phyloP scores from a whole-genome alignment of 2,113 vertebrate species.

The Ammospiza nelsoni region DNA sequence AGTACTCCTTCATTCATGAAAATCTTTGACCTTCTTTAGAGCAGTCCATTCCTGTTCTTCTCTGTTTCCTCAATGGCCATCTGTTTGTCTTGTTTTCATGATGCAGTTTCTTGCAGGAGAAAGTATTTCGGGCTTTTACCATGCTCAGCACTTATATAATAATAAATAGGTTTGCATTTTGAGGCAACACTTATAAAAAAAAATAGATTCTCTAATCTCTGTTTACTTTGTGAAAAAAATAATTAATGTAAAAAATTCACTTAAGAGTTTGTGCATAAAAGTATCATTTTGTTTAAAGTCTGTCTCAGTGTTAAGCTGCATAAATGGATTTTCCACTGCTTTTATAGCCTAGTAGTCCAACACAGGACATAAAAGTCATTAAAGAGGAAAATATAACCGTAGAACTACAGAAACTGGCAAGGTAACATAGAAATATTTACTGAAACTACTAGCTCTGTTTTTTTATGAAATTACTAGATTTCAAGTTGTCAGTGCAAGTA shows the following conservation, averaged over 20 bases:
- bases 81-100: not conserved
- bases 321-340: not conserved
- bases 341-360: not conserved
- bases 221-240: not conserved
- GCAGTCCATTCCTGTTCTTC: not conserved
- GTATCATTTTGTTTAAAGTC: not conserved
- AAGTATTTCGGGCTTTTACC: not conserved
- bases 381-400: not conserved
- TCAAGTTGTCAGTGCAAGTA: conserved; percentile 29
- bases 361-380: not conserved
- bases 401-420: conserved; percentile 28
- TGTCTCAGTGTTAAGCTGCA: not conserved
- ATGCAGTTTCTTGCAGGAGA: not conserved
- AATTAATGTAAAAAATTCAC: not conserved
- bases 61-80: not conserved
- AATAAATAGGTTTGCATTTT: not conserved
- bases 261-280: not conserved
- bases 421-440: not conserved
- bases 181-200: not conserved
- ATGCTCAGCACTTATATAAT: not conserved
- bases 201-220: not conserved
- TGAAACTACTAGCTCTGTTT: not conserved
- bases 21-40: not conserved
- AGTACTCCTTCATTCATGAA: not conserved
- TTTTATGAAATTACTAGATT: conserved; percentile 15